Conservation (phyloP, 2,888 invertebrate genomes). For the Caenorhabditis sinica region DNA sequence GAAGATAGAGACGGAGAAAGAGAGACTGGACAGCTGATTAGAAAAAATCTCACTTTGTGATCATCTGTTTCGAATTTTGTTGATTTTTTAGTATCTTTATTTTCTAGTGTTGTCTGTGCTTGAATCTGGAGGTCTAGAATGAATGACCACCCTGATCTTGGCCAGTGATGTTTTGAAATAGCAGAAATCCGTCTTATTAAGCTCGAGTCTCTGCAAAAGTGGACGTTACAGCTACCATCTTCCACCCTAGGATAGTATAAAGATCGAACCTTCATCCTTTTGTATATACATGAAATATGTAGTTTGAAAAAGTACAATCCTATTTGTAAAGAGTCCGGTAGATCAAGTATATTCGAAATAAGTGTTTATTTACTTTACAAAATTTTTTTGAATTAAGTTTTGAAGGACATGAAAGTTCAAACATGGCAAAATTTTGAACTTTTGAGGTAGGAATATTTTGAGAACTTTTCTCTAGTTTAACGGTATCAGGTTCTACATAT, state of each 20-base stretch:
- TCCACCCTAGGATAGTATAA: neutral
- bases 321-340: neutral
- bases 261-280: neutral
- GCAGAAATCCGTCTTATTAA: no score
- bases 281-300: neutral
- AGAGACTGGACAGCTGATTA: conserved; percentile 22
- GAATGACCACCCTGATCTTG: no score
- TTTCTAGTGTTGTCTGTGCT: no score
- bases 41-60: neutral
- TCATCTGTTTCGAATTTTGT: conserved; percentile 15
- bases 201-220: no score
- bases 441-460: neutral
- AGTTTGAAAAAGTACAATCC: conserved; percentile 12
- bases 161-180: no score
- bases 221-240: no score
- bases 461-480: no score
- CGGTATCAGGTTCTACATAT: no score
- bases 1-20: conserved; percentile 17
- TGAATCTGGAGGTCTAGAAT: no score
- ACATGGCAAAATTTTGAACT: neutral
- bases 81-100: no score
- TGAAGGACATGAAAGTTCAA: neutral
- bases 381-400: no score
- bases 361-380: neutral
- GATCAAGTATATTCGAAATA: neutral